Percentiles rank a stretch among this genome's conserved stretches.
Evolutionary conservation across 2,888 invertebrate species (phyloP).

Genomic region (Stenodema calcarata): DNA sequence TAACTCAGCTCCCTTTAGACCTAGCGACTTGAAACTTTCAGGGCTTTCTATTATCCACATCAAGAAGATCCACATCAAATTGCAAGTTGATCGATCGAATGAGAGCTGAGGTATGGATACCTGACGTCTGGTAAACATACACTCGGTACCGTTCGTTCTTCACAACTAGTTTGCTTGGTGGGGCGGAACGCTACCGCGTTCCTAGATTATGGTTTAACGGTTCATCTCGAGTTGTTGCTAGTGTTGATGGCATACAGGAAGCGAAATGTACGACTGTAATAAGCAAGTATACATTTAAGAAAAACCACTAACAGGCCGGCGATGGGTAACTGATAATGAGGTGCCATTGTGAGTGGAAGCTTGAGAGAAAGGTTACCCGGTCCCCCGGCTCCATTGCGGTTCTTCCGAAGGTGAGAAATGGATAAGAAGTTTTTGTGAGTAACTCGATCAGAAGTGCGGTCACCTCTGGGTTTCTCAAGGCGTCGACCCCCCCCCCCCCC

Average conservation of each 20-base stretch:
- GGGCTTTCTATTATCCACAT: no score
- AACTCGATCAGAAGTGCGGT: slow-evolving; percentile 41
- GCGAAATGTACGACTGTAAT: not conserved
- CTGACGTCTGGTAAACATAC: no score
- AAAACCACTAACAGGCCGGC: not conserved
- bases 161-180: no score
- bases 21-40: no score
- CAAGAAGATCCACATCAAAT: no score
- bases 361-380: slow-evolving; percentile 25
- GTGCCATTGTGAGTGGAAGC: slow-evolving; percentile 13
- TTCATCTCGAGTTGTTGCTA: not conserved
- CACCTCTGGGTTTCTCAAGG: slow-evolving; percentile 26
- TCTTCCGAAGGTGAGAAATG: slow-evolving; percentile 39
- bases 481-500: not conserved
- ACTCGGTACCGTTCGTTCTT: no score
- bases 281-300: not conserved
- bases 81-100: no score
- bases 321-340: slow-evolving; percentile 2
- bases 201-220: not conserved
- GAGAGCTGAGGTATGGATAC: no score
- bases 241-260: not conserved
- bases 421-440: slow-evolving; percentile 40
- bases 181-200: no score
- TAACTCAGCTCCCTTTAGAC: no score
- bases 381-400: slow-evolving; percentile 26